A percentile compares a stretch with the other conserved stretches of the same genome.
phyloP scores from a whole-genome alignment of 2,113 vertebrate species.

The Dromiciops gliroides region DNA sequence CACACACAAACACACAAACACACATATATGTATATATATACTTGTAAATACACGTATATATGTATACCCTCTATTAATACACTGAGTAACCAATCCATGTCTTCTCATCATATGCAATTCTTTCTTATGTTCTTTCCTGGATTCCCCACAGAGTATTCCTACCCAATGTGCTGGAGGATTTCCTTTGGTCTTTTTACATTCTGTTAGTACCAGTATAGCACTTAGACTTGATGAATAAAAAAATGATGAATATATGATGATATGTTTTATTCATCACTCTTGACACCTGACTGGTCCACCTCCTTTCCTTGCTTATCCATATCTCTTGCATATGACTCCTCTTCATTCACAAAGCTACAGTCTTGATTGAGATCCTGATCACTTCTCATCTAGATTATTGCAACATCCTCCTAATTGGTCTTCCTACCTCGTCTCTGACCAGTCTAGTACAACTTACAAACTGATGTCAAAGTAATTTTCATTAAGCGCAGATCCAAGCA shows the following conservation, averaged over 20 bases:
- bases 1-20: too few species aligned
- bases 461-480: not conserved
- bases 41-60: not conserved
- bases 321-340: not conserved
- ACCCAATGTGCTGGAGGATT: not conserved
- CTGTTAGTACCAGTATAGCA: not conserved
- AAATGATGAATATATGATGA: not conserved
- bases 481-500: not conserved
- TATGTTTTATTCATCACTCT: not conserved
- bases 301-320: not conserved
- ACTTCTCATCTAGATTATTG: not conserved
- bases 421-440: not conserved
- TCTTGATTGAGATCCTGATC: not conserved
- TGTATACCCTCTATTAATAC: not conserved
- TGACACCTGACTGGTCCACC: not conserved
- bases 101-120: not conserved
- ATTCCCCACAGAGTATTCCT: not conserved
- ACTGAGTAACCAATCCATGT: not conserved
- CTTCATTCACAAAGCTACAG: not conserved
- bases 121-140: not conserved
- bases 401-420: not conserved
- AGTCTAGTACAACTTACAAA: not conserved
- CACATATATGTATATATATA: too few species aligned
- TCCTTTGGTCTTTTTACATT: not conserved
- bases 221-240: not conserved